Conservation (phyloP, 2,888 invertebrate species). For the Matsumyia berberina region DNA sequence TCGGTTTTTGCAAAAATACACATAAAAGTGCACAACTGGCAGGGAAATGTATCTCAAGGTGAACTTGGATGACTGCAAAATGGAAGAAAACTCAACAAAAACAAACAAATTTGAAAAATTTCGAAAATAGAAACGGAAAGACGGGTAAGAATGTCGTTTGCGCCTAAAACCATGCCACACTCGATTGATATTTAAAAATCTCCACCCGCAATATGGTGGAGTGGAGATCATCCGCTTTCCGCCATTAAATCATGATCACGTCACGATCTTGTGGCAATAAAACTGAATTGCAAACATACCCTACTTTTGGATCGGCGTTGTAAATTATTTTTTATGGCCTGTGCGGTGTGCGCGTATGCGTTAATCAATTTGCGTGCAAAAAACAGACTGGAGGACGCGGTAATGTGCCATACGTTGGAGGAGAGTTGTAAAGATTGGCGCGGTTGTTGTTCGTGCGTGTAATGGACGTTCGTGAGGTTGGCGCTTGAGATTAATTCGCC, state of each 20-base stretch:
- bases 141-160: background rate
- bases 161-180: conserved; percentile 53
- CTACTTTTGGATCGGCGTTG: conserved; percentile 4
- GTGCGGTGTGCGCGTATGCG: too few relatives aligned
- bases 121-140: conserved; percentile 33
- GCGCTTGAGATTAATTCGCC: conserved; percentile 14
- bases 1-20: conserved; percentile 23
- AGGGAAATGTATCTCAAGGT: conserved; percentile 60
- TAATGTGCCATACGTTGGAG: too few relatives aligned
- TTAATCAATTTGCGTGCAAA: background rate
- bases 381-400: background rate
- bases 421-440: conserved; percentile 3
- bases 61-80: conserved; percentile 37
- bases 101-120: conserved; percentile 16
- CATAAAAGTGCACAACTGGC: conserved; percentile 20
- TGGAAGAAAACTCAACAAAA: conserved; percentile 4
- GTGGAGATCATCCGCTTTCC: conserved; percentile 7
- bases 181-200: background rate
- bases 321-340: conserved; percentile 19
- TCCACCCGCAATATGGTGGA: conserved; percentile 4
- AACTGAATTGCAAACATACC: conserved; percentile 41
- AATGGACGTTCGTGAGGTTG: conserved; percentile 3
- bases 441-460: conserved; percentile 28
- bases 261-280: conserved; percentile 28
- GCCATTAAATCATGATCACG: conserved; percentile 22